These are phyloP conservation scores for Taxidea taxus DNA, from an alignment of 2,113 vertebrate species.

Conservation along the genomic window DNA sequence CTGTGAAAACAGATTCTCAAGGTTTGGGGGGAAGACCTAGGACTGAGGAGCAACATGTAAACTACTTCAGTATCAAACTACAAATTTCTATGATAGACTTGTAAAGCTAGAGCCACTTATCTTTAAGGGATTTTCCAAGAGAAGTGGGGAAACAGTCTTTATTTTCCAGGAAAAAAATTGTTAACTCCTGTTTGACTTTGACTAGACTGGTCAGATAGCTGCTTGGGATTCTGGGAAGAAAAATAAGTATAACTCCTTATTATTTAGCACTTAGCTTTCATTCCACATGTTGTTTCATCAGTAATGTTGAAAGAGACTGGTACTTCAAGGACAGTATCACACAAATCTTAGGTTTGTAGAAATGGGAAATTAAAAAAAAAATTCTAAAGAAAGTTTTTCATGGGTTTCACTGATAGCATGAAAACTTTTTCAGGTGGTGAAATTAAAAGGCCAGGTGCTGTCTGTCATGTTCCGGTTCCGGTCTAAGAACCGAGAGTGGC, in stretches of 20 bases:
- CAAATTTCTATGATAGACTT: neutral
- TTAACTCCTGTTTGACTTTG: neutral
- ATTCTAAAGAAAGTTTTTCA: neutral
- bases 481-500: constrained; percentile 93
- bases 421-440: constrained; percentile 90
- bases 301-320: neutral
- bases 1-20: constrained; percentile 8
- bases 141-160: neutral
- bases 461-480: constrained; percentile 99
- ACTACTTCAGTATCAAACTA: neutral
- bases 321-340: neutral
- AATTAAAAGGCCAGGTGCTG: constrained; percentile 97
- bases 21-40: neutral
- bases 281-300: neutral
- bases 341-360: neutral
- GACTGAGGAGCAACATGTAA: neutral
- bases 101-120: neutral
- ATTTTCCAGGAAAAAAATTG: constrained; percentile 12
- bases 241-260: neutral
- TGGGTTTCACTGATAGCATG: constrained; percentile 48
- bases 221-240: neutral
- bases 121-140: constrained; percentile 17
- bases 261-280: constrained; percentile 20
- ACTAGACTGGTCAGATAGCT: neutral
- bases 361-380: neutral